Conservation (phyloP, 2,797 vertebrate species). For the Taenioides sp. region DNA sequence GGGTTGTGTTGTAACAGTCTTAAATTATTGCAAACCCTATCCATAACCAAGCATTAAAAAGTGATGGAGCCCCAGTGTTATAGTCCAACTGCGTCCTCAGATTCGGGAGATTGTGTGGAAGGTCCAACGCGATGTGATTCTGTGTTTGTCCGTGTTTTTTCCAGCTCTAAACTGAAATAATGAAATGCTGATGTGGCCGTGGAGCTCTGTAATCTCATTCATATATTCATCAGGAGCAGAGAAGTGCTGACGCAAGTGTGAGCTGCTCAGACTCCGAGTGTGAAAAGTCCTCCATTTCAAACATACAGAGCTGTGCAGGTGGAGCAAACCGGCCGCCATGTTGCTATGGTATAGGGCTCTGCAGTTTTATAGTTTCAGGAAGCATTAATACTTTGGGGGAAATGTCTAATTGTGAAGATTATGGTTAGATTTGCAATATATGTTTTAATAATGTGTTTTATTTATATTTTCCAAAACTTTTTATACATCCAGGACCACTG, state of each 20-base stretch:
- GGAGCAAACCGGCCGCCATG: not conserved
- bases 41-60: not conserved
- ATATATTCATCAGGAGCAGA: slow-evolving; percentile 70
- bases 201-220: slow-evolving; percentile 69
- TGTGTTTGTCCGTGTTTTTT: not conserved
- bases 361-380: not conserved
- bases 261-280: slow-evolving; percentile 49
- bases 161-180: slow-evolving; percentile 1
- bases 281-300: slow-evolving; percentile 15
- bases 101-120: not conserved
- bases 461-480: no score
- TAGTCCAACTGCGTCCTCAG: not conserved
- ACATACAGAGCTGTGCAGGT: not conserved
- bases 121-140: not conserved
- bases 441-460: no score
- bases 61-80: not conserved
- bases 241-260: slow-evolving; percentile 71
- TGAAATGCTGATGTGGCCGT: slow-evolving; percentile 3
- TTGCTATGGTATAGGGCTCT: not conserved
- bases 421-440: no score
- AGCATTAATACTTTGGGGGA: not conserved
- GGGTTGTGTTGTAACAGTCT: not conserved
- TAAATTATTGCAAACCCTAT: not conserved
- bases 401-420: no score
- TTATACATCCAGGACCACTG: no score